Percentiles rank a stretch among this genome's conserved stretches.
Evolutionary conservation across 2,888 invertebrate genomes (phyloP).

Genomic region (Pseudococcus viburni): DNA sequence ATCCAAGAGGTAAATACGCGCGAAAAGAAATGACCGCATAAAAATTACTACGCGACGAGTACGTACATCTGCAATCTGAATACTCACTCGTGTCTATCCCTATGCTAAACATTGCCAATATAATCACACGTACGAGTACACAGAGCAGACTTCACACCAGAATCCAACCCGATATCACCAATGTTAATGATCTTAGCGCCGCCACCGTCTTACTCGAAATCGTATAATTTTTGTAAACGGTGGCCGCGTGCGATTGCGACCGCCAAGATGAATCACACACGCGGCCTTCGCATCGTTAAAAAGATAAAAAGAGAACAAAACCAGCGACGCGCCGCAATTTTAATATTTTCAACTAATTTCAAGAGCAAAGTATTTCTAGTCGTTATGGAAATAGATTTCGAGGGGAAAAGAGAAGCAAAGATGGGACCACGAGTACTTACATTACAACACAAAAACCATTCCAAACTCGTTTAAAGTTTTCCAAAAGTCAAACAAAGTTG

Average conservation of each 20-base stretch:
- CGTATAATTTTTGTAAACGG: not conserved
- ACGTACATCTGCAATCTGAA: not conserved
- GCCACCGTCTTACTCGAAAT: not conserved
- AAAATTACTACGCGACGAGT: not conserved
- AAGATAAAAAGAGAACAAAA: not conserved
- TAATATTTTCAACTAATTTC: conserved; percentile 2
- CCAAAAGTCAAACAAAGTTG: conserved; percentile 44
- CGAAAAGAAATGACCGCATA: conserved; percentile 51
- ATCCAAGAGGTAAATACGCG: conserved; percentile 15
- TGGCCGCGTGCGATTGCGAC: not conserved
- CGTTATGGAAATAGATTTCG: conserved; percentile 1
- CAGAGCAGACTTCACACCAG: not conserved
- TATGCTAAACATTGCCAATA: conserved; percentile 42
- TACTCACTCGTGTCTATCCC: not conserved
- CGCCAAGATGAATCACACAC: not conserved
- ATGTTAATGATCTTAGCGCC: conserved; percentile 45
- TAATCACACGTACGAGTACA: not conserved
- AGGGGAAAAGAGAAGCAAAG: not conserved
- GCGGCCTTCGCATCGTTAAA: conserved; percentile 9
- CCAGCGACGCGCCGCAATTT: not conserved
- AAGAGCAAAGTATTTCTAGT: not conserved
- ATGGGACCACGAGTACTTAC: not conserved
- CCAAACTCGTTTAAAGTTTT: conserved; percentile 41
- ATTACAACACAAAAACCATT: conserved; percentile 21
- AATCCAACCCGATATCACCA: not conserved